Conservation (phyloP, 2,113 vertebrate species). For the Glaucidium brasilianum region DNA sequence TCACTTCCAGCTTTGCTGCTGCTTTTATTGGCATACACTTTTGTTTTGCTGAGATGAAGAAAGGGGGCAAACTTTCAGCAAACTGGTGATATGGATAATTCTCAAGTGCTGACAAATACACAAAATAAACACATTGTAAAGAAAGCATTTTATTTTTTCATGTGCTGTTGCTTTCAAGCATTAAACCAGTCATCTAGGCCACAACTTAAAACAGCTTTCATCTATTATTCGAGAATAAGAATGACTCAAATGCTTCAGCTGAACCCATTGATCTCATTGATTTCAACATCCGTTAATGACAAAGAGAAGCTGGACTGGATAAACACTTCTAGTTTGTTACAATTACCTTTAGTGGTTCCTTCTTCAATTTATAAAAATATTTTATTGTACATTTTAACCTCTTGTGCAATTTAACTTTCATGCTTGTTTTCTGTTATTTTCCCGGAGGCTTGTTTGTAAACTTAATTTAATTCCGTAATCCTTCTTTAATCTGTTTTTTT, state of each 20-base stretch:
- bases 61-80: neutral
- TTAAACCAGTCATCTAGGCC: neutral
- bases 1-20: neutral
- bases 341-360: neutral
- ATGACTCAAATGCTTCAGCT: constrained; percentile 7
- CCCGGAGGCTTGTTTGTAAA: neutral
- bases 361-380: constrained; percentile 11
- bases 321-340: neutral
- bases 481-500: neutral
- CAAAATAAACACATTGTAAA: constrained; percentile 2
- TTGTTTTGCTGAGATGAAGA: neutral
- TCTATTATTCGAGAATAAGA: neutral
- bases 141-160: neutral
- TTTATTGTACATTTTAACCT: neutral
- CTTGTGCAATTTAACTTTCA: neutral
- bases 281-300: constrained; percentile 2
- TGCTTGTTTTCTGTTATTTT: neutral
- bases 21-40: neutral
- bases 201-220: neutral
- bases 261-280: constrained; percentile 15
- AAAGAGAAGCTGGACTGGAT: neutral
- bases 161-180: neutral
- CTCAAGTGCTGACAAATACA: neutral
- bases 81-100: neutral
- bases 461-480: constrained; percentile 30